Evolutionary conservation across 2,888 invertebrate genomes (phyloP), one percentile per base, ranked within the genome.

Genomic region (Synanthedon vespiformis): DNA sequence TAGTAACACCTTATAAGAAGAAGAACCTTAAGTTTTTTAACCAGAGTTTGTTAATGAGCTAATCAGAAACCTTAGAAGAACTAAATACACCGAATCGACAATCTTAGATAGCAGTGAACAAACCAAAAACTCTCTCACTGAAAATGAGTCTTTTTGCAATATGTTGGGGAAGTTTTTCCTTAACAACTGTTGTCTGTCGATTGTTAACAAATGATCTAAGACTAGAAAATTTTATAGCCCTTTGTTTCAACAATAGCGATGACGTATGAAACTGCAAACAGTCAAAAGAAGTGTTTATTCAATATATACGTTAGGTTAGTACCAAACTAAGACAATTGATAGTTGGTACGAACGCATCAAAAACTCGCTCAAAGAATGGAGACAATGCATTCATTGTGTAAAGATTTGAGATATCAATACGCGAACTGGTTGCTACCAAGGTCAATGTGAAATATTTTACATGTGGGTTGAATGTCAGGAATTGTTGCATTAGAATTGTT

Each of bases 371-470:
- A 18, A 49, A 40, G 49, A 41, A 52, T 52, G 41, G 48, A 40
- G 50, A 54, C 54, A 54, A 54, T 54, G 54, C 54, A n/a, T 50
- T 51, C 40, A 54, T 54, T 54, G 54, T 54, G 48, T 54, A 50
- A 18, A 16, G 40, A 52, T 50, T 49, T n/a, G 50, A 49, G 49
- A 44, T 34, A 34, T 49, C 44, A 48, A 16, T 16, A 18, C 48
- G 44, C n/a, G 14, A 48, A 48, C 60, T 62, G 57, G 63, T 62
- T 52, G 51, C 61, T 52, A 51, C 41, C 59, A 71, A 72, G 72
- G 74, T 69, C 71, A 67, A 62, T 67, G 65, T 56, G 59, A 65
- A 61, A 63, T 65, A 65, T 67, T 66, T 57, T 54, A 56, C 18
- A 61, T 61, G 67, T 70, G 61, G 68, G 67, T 56, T 50, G 61